A percentile compares a stretch with the other conserved stretches of the same genome.
Evolutionary conservation across 2,113 vertebrate genomes (phyloP).

Genomic region (Lipotes vexillifer): DNA sequence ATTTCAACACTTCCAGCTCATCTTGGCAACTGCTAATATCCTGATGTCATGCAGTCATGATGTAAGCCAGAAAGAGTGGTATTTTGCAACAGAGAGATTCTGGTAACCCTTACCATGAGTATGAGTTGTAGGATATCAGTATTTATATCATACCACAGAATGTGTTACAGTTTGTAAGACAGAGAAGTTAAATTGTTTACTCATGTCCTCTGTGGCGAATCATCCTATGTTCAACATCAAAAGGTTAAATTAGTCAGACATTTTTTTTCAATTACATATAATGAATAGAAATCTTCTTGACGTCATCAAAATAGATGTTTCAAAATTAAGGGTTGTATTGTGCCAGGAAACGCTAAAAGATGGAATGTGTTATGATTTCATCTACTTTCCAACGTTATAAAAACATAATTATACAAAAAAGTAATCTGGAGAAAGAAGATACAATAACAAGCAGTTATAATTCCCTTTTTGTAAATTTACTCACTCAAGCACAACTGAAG

Average conservation of each 20-base stretch:
- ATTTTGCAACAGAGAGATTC: slow-evolving; percentile 55
- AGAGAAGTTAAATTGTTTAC: neutral
- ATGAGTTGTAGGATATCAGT: slow-evolving; percentile 48
- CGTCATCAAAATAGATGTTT: neutral
- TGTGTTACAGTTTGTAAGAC: neutral
- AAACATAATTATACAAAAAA: neutral
- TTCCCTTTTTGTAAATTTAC: neutral
- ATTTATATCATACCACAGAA: slow-evolving; percentile 29
- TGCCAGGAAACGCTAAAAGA: slow-evolving; percentile 2
- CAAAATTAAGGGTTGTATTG: neutral
- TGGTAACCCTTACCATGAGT: slow-evolving; percentile 41
- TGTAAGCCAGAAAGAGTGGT: slow-evolving; percentile 53
- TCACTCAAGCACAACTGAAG: neutral
- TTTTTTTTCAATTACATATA: slow-evolving; percentile 37
- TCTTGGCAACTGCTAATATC: slow-evolving; percentile 29
- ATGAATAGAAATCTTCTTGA: slow-evolving; percentile 33
- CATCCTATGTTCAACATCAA: neutral
- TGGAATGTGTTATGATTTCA: neutral
- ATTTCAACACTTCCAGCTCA: slow-evolving; percentile 39
- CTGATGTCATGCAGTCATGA: slow-evolving; percentile 55
- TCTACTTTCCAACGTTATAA: neutral
- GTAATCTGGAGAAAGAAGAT: neutral
- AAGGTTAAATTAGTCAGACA: neutral
- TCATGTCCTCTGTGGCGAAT: neutral
- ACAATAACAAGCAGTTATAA: neutral